Evolutionary conservation across 2,888 invertebrate genomes (phyloP).

Genomic region (Elaeidobius kamerunicus): DNA sequence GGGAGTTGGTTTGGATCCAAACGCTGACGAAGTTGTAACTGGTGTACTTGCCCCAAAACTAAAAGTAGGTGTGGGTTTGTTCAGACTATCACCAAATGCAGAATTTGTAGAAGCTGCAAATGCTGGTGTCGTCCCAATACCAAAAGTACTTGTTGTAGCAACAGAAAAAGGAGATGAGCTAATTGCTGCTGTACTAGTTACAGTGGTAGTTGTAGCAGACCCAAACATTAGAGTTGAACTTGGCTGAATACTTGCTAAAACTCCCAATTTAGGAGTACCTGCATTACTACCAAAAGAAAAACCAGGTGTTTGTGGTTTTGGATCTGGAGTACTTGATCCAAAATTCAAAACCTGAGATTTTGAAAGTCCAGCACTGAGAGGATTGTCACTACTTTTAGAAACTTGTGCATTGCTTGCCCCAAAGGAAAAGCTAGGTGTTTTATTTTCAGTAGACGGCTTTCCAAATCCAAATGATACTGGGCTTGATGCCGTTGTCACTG

Average conservation of each 20-base stretch:
- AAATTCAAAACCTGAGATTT: conserved; percentile 2
- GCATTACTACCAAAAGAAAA: conserved; percentile 5
- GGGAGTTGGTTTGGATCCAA: not conserved
- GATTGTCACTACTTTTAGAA: too few species aligned
- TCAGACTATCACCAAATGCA: conserved; percentile 1
- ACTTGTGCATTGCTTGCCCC: not conserved
- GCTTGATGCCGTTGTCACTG: not conserved
- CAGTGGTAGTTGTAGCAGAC: conserved; percentile 7
- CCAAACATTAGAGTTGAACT: conserved; percentile 19
- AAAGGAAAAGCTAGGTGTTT: not conserved
- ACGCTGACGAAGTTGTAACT: not conserved
- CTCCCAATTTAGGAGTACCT: conserved; percentile 1
- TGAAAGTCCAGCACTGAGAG: too few species aligned
- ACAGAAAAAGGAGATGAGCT: not conserved
- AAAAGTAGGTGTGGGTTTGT: not conserved
- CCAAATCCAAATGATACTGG: conserved; percentile 3
- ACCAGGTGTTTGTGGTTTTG: not conserved
- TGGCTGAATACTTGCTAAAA: not conserved
- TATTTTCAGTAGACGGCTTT: conserved; percentile 3
- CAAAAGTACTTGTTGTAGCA: conserved; percentile 1
- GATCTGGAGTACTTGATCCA: conserved; percentile 18
- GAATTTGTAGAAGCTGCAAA: conserved; percentile 2
- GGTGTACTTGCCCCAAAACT: conserved; percentile 4
- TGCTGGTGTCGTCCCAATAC: not conserved
- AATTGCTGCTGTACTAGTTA: not conserved